These are phyloP conservation scores for Aspidiotus destructor DNA, from an alignment of 2,888 invertebrate species.

Conservation along the genomic window DNA sequence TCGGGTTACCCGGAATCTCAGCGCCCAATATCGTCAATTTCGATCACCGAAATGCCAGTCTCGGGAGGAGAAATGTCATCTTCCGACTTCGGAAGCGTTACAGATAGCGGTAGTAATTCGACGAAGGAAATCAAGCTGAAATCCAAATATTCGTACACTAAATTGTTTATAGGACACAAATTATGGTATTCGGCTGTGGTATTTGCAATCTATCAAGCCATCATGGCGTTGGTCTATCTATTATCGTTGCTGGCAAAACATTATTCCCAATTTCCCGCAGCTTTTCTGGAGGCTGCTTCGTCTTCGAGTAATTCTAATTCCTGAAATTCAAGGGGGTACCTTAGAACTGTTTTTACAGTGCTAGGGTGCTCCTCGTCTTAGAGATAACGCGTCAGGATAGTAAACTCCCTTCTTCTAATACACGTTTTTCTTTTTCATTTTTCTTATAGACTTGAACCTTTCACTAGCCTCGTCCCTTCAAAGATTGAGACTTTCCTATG, in stretches of 20 bases:
- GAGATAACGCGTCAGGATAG: too few species aligned
- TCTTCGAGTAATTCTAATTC: neutral
- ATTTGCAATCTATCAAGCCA: constrained; percentile 20
- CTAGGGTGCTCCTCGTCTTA: too few species aligned
- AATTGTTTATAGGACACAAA: constrained; percentile 26
- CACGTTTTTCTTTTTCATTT: too few species aligned
- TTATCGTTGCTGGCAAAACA: constrained; percentile 18
- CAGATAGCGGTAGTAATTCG: neutral
- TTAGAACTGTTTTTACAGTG: too few species aligned
- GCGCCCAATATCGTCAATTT: neutral
- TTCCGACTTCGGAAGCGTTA: neutral
- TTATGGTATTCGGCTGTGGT: constrained; percentile 22
- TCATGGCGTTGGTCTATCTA: constrained; percentile 10
- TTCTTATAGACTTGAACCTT: too few species aligned
- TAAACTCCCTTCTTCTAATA: too few species aligned
- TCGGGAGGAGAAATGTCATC: neutral
- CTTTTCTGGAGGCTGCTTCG: constrained; percentile 18
- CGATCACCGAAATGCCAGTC: constrained; percentile 6
- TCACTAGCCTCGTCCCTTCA: too few species aligned
- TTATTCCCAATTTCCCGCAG: constrained; percentile 19
- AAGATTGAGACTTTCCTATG: too few species aligned
- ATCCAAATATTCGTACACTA: neutral
- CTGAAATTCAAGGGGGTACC: too few species aligned
- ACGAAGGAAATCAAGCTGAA: neutral
- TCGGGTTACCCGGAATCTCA: constrained; percentile 12